phyloP scores from a whole-genome alignment of 2,797 vertebrate species.

The Acrocephalus scirpaceus region DNA sequence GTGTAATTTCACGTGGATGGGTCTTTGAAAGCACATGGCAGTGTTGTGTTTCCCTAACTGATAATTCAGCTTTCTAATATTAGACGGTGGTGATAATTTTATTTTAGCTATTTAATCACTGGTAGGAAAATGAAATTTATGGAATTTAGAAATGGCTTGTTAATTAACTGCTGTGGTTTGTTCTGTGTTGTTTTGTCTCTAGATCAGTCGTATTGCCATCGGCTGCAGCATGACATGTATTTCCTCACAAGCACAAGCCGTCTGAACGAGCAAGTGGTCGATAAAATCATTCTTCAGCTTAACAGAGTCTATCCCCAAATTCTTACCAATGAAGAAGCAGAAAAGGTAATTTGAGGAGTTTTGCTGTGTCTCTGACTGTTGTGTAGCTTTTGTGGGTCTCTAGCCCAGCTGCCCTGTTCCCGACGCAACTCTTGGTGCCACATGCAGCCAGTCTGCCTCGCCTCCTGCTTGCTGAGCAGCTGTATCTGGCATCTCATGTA shows the following conservation, averaged over 20 bases:
- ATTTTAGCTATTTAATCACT: background rate
- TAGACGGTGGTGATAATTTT: background rate
- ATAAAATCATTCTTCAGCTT: slow-evolving; percentile 94
- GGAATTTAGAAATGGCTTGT: background rate
- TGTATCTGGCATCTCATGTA: background rate
- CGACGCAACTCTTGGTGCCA: rapidly evolving
- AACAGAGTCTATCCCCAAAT: slow-evolving; percentile 97
- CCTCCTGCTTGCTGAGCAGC: background rate
- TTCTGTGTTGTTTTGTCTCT: slow-evolving; percentile 1
- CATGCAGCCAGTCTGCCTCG: background rate
- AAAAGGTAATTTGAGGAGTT: slow-evolving; percentile 80
- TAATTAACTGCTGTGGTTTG: background rate
- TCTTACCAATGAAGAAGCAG: slow-evolving; percentile 93
- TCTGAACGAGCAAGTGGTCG: slow-evolving; percentile 89
- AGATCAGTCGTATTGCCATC: slow-evolving; percentile 84
- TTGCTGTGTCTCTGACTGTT: background rate
- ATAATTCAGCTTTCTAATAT: background rate
- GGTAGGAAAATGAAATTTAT: background rate
- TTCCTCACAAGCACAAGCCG: slow-evolving; percentile 84
- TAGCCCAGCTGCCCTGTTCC: background rate
- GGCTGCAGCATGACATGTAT: slow-evolving; percentile 86
- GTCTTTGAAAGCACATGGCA: background rate
- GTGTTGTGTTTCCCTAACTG: background rate
- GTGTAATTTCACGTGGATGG: background rate
- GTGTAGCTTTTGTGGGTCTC: background rate